These are phyloP conservation scores for Palythoa grandis DNA, from an alignment of 92 coral and sea anemone genomes.

Conservation along the genomic window DNA sequence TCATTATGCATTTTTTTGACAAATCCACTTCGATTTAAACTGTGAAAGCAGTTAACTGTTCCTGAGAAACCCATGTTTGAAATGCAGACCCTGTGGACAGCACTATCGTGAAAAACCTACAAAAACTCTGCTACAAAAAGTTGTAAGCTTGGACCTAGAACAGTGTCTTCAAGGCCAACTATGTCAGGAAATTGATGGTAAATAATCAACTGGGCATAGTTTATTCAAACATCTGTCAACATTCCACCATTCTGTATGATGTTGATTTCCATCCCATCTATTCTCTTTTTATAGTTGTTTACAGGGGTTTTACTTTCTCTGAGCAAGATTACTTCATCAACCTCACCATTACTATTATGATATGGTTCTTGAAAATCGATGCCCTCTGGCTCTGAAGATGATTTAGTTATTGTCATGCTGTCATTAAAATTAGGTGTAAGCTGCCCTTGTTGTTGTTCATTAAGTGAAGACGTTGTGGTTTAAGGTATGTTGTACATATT, in stretches of 20 bases:
- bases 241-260: slow-evolving; percentile 16
- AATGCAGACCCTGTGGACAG: slow-evolving; percentile 51
- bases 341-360: slow-evolving; percentile 7
- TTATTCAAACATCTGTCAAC: slow-evolving; percentile 30
- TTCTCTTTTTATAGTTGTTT: slow-evolving; percentile 30
- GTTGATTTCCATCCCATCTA: slow-evolving; percentile 37
- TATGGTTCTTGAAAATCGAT: background rate
- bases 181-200: slow-evolving; percentile 21
- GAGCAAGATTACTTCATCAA: slow-evolving; percentile 29
- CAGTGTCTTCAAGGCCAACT: slow-evolving; percentile 43
- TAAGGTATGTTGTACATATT: background rate
- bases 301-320: slow-evolving; percentile 22
- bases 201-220: slow-evolving; percentile 15
- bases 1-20: background rate
- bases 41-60: background rate
- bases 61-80: slow-evolving; percentile 39
- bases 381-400: background rate
- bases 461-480: background rate
- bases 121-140: slow-evolving; percentile 46
- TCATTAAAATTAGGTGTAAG: background rate
- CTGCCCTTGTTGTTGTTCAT: background rate
- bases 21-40: background rate
- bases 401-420: background rate
- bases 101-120: slow-evolving; percentile 50
- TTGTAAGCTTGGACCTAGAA: slow-evolving; percentile 43